Percentiles rank a stretch among this genome's conserved stretches.
phyloP scores from a whole-genome alignment of 37 sponge, comb jelly and placozoan species.

The Eunapius fragilis region DNA sequence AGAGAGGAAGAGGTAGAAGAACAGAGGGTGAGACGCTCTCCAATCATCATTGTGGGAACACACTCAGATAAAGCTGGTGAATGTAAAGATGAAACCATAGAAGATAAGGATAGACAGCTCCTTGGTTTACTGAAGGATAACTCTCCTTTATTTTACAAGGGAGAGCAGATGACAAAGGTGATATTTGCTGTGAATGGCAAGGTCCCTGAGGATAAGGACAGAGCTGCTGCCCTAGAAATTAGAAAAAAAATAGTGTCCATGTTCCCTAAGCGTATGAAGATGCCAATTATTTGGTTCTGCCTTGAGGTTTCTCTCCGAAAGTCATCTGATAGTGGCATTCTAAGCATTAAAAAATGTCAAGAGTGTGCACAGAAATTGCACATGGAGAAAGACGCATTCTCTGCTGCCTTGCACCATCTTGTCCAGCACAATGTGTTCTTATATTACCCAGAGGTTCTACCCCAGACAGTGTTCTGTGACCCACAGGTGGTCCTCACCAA shows the following conservation, averaged over 20 bases:
- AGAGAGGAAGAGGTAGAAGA: too few relatives aligned
- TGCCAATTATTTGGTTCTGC: conserved; percentile 1
- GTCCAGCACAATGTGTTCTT: too few relatives aligned
- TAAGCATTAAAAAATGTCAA: not conserved
- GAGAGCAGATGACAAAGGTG: conserved; percentile 11
- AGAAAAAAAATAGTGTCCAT: not conserved
- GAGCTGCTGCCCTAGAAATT: not conserved
- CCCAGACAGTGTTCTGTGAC: too few relatives aligned
- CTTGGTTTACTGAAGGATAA: not conserved
- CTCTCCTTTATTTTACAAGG: not conserved
- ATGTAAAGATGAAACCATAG: conserved; percentile 9
- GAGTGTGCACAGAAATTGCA: too few relatives aligned
- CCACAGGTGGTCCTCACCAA: too few relatives aligned
- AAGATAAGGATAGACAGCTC: conserved; percentile 18
- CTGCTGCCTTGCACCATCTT: too few relatives aligned
- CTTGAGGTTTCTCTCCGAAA: not conserved
- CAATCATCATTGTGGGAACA: conserved; percentile 15
- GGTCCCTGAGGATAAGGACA: conserved; percentile 2
- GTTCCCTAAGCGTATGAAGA: not conserved
- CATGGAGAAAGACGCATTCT: too few relatives aligned
- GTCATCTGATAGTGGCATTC: not conserved
- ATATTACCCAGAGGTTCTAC: too few relatives aligned
- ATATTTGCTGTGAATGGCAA: conserved; percentile 25
- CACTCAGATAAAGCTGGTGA: not conserved
- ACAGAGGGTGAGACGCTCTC: too few relatives aligned